Percentiles rank a stretch among this genome's conserved stretches.
These are phyloP conservation scores for Eurytoma californica DNA, from an alignment of 2,888 invertebrate species.

Conservation along the genomic window DNA sequence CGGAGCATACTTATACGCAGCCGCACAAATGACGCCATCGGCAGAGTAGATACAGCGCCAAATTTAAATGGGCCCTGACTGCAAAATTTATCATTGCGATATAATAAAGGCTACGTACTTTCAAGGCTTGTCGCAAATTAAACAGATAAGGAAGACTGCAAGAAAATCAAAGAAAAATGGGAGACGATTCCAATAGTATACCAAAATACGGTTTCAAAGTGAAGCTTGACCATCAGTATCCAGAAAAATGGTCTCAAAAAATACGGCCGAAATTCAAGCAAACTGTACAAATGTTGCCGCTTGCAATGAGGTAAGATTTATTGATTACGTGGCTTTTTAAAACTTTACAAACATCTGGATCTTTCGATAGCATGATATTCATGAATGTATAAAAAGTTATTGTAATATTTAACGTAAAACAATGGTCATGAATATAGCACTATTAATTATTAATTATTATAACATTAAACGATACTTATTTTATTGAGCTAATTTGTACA, in stretches of 20 bases:
- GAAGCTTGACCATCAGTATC: slow-evolving; percentile 85
- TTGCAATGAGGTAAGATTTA: slow-evolving; percentile 80
- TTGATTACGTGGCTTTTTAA: too few relatives aligned
- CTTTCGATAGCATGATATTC: too few relatives aligned
- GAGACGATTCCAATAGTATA: slow-evolving; percentile 63
- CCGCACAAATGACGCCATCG: neutral
- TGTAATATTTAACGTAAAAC: too few relatives aligned
- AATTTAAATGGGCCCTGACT: slow-evolving; percentile 2
- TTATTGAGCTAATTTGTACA: too few relatives aligned
- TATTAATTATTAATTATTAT: too few relatives aligned
- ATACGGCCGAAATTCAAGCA: slow-evolving; percentile 82
- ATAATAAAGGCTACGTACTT: neutral
- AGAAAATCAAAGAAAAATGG: slow-evolving; percentile 22
- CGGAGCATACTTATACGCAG: too few relatives aligned
- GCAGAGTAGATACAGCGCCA: neutral
- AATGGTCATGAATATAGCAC: too few relatives aligned
- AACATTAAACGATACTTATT: too few relatives aligned
- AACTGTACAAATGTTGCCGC: slow-evolving; percentile 82
- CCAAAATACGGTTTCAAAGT: slow-evolving; percentile 85
- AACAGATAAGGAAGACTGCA: neutral
- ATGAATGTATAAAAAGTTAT: too few relatives aligned
- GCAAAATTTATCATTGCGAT: neutral
- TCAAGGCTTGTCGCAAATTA: neutral
- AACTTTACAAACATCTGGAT: too few relatives aligned
- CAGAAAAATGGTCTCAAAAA: slow-evolving; percentile 83